Base-by-base conservation (phyloP, 2,113 vertebrate genomes). In the Nothocercus nigrocapillus region DNA sequence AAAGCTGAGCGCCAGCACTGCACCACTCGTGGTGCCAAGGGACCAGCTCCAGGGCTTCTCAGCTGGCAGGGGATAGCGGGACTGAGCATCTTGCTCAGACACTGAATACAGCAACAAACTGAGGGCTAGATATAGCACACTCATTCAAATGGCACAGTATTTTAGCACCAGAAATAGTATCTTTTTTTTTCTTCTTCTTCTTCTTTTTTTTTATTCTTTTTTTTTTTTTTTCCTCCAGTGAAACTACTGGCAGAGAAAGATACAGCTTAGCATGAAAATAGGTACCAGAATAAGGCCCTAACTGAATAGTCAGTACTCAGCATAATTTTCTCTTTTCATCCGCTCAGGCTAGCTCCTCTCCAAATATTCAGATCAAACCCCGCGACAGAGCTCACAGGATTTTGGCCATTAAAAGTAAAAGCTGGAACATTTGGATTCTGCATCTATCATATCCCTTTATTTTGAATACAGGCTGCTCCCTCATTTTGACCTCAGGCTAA, bases 241-340 rank as follows among this genome's bases (percentile, higher is more conserved):
- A 89, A 92, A 86, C 70, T 85, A 95, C 83, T 96, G 93, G 83
- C 88, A 96, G 77, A 90, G 95, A 95, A 94, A 90, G 90, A 94
- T 90, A 87, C 74, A 90, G 93, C 93, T 96, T 96, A 93, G 92
- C 95, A 97, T 94, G 94, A 96, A 96, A 97, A 96, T 96, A 93
- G 93, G 88, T 94, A 66, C 92, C 81, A 70, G 90, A 92, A 96
- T 95, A 95, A 96, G 94, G 90, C 67, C 49, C 34, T 89, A 69
- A 87, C 90, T 96, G 93, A 97, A 96, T 93, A 96, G 95, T 92
- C 91, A 73, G 80, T 82, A 80, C 81, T 92, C 90, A 92, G 93
- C 92, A 89, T 96, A 97, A 96, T 94, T 94, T 81, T 82, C 68
- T 82, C 95, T 96, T 93, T 95, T 96, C 90, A 96, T 90, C 40